Conservation (phyloP, 2,113 vertebrate species). For the Epinephelus moara region DNA sequence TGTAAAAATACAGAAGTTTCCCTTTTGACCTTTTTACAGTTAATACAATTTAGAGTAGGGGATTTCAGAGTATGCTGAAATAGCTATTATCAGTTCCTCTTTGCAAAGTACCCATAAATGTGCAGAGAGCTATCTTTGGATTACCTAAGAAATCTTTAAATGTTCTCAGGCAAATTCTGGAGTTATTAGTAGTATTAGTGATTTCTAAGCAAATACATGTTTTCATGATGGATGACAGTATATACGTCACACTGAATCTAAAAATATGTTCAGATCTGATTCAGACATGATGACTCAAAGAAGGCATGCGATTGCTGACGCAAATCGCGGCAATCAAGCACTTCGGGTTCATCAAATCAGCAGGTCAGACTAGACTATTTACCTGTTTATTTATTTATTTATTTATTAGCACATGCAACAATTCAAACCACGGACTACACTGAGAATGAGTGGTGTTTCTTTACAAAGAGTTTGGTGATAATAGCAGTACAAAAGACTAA, state of each 20-base stretch:
- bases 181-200: background rate
- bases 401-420: background rate
- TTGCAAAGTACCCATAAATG: background rate
- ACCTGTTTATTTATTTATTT: background rate
- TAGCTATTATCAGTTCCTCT: background rate
- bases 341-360: background rate
- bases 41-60: background rate
- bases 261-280: background rate
- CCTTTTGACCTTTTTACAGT: too few species aligned
- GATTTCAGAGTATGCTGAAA: background rate
- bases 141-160: background rate
- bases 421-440: background rate
- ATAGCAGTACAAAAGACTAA: slow-evolving; percentile 13
- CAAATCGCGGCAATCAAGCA: background rate
- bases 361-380: background rate
- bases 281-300: background rate
- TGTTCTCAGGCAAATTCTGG: background rate
- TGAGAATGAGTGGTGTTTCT: background rate
- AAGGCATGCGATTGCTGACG: background rate
- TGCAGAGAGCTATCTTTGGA: background rate
- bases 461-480: background rate
- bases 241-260: background rate
- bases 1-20: too few species aligned
- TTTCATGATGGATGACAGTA: background rate
- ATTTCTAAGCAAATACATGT: background rate